Conservation (phyloP, 2,113 vertebrate genomes). For the Lontra canadensis region DNA sequence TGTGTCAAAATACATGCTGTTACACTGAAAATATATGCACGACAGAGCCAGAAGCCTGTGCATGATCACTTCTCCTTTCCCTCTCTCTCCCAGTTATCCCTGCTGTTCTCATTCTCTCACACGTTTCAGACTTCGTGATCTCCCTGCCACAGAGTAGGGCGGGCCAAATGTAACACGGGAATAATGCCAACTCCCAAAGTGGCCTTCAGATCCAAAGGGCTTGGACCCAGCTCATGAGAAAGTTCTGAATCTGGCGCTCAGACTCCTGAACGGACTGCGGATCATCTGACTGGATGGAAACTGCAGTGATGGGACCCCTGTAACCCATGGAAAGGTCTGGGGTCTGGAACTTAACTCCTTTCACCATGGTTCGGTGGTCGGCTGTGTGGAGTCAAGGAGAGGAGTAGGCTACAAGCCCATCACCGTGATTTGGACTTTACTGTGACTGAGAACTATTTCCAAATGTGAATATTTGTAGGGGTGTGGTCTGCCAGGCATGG, state of each 20-base stretch:
- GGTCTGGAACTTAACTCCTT: background rate
- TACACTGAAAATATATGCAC: conserved; percentile 56
- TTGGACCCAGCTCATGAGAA: background rate
- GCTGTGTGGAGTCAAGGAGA: background rate
- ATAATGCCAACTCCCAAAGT: background rate
- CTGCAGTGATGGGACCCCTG: background rate
- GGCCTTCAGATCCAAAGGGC: conserved; percentile 57
- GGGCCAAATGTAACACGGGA: background rate
- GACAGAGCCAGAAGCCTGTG: conserved; percentile 63
- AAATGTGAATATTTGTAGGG: background rate
- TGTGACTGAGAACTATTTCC: background rate
- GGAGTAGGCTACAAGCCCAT: background rate
- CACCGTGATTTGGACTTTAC: rapidly evolving
- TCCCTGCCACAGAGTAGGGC: background rate
- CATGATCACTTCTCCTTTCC: background rate
- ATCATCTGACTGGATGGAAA: background rate
- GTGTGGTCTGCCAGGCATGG: background rate
- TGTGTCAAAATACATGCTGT: background rate
- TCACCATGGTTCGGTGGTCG: rapidly evolving
- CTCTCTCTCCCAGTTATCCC: background rate
- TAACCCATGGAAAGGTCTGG: background rate
- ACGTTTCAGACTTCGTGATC: background rate
- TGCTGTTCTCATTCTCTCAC: background rate
- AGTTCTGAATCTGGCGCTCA: background rate
- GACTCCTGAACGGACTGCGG: background rate